Evolutionary conservation across 2,888 invertebrate species (phyloP).

Genomic region (Harpalus rubripes): DNA sequence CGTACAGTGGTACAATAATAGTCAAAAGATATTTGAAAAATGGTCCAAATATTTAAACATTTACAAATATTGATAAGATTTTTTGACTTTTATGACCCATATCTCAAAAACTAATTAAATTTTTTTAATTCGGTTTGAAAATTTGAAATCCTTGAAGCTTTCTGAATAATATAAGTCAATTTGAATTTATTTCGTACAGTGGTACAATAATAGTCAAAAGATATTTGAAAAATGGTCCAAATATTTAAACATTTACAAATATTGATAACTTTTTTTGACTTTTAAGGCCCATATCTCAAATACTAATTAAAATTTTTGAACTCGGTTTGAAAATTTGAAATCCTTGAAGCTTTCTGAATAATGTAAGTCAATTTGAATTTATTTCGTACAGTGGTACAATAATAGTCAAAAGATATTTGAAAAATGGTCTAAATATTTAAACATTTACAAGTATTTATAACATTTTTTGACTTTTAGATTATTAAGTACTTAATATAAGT

Average conservation of each 20-base stretch:
- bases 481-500: no score
- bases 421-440: no score
- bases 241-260: neutral
- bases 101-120: neutral
- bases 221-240: neutral
- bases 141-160: neutral
- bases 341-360: neutral
- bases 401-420: no score
- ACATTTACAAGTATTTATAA: no score
- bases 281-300: neutral
- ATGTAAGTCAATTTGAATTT: no score
- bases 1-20: neutral
- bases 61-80: neutral
- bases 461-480: no score
- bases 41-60: neutral
- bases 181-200: neutral
- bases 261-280: neutral
- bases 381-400: no score
- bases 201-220: neutral
- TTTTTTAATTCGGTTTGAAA: neutral
- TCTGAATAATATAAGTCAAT: neutral
- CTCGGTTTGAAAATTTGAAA: neutral
- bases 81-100: neutral
- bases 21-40: neutral
- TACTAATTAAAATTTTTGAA: neutral